Base-by-base conservation (phyloP, 2,888 invertebrate species). In the Lasioglossum morio region DNA sequence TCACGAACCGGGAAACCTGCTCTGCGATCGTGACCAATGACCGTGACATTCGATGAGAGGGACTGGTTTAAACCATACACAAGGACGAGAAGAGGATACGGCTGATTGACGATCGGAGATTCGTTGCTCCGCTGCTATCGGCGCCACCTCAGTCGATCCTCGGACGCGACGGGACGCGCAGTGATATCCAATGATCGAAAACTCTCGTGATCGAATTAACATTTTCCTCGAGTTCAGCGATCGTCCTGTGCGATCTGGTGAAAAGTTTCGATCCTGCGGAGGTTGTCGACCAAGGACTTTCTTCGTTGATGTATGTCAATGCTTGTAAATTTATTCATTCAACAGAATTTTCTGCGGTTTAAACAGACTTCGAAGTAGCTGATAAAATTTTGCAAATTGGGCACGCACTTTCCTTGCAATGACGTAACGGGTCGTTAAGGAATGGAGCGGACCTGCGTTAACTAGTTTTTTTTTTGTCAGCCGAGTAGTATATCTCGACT, bases 101-200 rank as follows among this genome's bases (percentile, higher is more conserved):
- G 70, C 48, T 57, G 63, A 77, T 85, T 34, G 72, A 66, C 23
- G 7, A 19, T 0, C 43, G 53, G 53, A 40, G 75, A 85, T 83
- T 63, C 80, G 86, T 86, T 80, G 79, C 60, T 78, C 81, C 57
- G n/a, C 12, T 60, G 43, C 30, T 14, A 79, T 70, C 79, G 57
- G 12, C 23, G 2, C 37, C 46, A 53, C 30, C 48, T 77, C 87
- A 88, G 87, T 88, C 73, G 53, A 19, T 80, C 72, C 40, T 79
- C 76, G 82, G 79, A 75, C 87, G 85, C 70, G 79, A 60, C 30
- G 27, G 43, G 63, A 75, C 48, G 60, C 72, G 37, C 80, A 69
- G 63, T 79, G 70, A 72, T 46, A n/a, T n/a, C n/a, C n/a, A n/a
- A n/a, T n/a, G n/a, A 19, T 37, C 8, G 8, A 10, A 37, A 23